Evolutionary conservation across 2,888 invertebrate species (phyloP), one percentile per base, ranked within the genome.

Genomic region (Ormia ochracea): DNA sequence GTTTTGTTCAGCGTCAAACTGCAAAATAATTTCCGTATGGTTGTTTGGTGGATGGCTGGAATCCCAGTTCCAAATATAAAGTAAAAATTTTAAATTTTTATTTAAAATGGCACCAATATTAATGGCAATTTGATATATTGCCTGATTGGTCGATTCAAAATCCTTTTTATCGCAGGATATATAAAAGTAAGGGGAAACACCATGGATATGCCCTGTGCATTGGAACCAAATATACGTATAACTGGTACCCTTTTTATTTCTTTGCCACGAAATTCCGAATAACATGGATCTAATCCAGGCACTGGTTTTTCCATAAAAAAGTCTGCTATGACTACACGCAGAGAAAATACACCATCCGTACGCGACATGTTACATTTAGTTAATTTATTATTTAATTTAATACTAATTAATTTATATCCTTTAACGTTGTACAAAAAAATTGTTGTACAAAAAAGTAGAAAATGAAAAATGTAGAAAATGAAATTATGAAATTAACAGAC

Each of bases 141-240:
- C 89, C 68, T 90, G 90, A 61, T 91, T 90, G 14, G 89, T 82
- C 12, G 89, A 90, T 73, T 91, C 91, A 48, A 92, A 91, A 82
- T 93, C 92, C 58, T 91, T 88, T 66, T 92, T 93, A 81, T 95
- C 94, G 85, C 94, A 96, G 38, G 96, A 96, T 83, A 98, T 92
- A 86, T 96, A 97, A 81, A 99, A 92, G 88, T 99, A 99, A 0
- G 98, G 98, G 89, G 98, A 98, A 0, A 97, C 95, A 33, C 98
- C 97, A 90, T 99, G 98, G 48, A 99, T 91, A 87, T 98, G 98
- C 98, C 98, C 92, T 96, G 95, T 83, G 91, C 90, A 54, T 95
- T 94, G 7, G 96, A 92, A 3, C 98, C 98, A 92, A 97, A 98
- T 86, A 98, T 93, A 84, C 98, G 92, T 70, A 98, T 91, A 14